Base-by-base conservation (phyloP, 2,888 invertebrate species). In the Mythimna lalbum region DNA sequence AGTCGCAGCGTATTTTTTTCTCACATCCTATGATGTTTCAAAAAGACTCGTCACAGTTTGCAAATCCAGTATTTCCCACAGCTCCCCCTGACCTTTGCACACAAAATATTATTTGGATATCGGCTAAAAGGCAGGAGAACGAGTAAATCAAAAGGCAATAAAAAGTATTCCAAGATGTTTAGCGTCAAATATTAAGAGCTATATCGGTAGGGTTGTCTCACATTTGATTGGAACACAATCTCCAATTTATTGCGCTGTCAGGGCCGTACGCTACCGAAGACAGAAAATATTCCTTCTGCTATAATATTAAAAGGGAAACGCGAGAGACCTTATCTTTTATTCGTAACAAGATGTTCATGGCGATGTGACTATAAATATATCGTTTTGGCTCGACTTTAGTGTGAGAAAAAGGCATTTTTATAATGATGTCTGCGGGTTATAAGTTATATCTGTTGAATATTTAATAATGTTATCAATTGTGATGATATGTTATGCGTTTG, bases 171-270 rank as follows among this genome's bases (percentile, higher is more conserved):
- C 71, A 56, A 61, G 64, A 77, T 59, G 61, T 71, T 80, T 59
- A 47, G 62, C 73, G 70, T 78, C 72, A 78, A 76, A 83, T 83
- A 83, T 83, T 83, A 78, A 81, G 83, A 69, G 66, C 55, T 47
- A 53, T 56, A 62, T 60, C 31, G 59, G 21, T 66, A 76, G 76
- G 83, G 80, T 47, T 75, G 62, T 39, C 72, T 43, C 55, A 39
- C 6, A 7, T 49, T 66, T 57, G 64, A 69, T 73, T 69, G 66
- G 49, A 67, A 56, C 60, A 75, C 57, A 69, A 66, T 64, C 56
- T 62, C 10, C 52, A 64, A 79, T 82, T 68, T 74, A 79, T 69
- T 73, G 55, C 36, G 10, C 63, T 73, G 53, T 80, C 59, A 62
- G 53, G 23, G 33, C 50, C 23, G 57, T 27, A 62, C 23, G 52